Conservation (phyloP, 2,888 invertebrate species). For the Eilema caniola region DNA sequence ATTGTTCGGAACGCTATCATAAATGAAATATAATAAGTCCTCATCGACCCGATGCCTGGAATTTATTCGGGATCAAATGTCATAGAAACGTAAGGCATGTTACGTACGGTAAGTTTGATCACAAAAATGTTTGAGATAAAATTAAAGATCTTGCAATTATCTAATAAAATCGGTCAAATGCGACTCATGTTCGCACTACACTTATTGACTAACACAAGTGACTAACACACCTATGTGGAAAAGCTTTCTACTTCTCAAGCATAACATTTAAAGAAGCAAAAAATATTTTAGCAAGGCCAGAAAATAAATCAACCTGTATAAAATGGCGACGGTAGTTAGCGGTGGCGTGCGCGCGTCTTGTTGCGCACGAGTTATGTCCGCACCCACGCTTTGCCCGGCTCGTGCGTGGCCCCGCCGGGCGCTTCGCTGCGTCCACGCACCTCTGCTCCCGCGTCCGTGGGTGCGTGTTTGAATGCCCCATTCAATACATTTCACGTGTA, state of each 20-base stretch:
- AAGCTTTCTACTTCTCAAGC: neutral
- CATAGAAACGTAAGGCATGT: no score
- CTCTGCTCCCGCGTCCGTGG: slow-evolving; percentile 44
- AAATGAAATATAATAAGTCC: no score
- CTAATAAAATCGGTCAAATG: no score
- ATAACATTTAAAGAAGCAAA: neutral
- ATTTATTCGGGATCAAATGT: no score
- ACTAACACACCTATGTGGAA: no score
- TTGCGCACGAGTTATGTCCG: slow-evolving; percentile 80
- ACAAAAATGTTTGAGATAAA: no score
- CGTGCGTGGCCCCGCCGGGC: slow-evolving; percentile 52
- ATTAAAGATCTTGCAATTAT: no score
- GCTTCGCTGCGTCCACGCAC: slow-evolving; percentile 52
- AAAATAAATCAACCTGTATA: slow-evolving; percentile 62
- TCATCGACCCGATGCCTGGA: no score
- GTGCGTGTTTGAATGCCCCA: slow-evolving; percentile 36
- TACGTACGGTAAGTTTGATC: no score
- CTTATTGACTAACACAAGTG: neutral
- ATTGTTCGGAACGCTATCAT: no score
- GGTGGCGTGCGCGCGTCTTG: slow-evolving; percentile 78
- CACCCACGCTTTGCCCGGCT: slow-evolving; percentile 65
- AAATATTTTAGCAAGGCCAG: neutral
- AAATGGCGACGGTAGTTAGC: slow-evolving; percentile 77
- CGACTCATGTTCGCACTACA: no score
- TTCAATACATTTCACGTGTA: slow-evolving; percentile 53